Percentiles rank a stretch among this genome's conserved stretches.
Conservation (phyloP, 2,888 invertebrate genomes). For the Latrodectus hesperus region DNA sequence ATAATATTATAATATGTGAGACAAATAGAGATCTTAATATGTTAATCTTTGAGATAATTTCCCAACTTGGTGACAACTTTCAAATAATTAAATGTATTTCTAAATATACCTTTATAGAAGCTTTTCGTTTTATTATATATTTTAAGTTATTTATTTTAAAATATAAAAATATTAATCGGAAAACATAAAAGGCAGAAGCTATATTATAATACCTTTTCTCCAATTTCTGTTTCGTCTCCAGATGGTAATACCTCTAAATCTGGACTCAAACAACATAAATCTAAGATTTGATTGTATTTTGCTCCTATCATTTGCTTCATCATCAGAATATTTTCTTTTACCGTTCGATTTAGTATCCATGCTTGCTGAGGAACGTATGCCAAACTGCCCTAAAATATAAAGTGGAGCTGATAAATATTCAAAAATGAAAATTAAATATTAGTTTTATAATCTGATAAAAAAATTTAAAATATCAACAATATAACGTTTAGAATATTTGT, state of each 20-base stretch:
- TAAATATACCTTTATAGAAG: too few species aligned
- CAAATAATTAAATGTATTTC: too few species aligned
- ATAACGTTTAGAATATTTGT: too few species aligned
- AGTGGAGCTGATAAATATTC: too few species aligned
- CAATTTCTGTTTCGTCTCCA: slow-evolving; percentile 79
- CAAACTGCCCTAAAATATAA: slow-evolving; percentile 77
- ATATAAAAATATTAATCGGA: background rate
- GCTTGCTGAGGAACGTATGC: slow-evolving; percentile 96
- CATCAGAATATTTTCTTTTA: slow-evolving; percentile 94
- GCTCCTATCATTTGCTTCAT: slow-evolving; percentile 81
- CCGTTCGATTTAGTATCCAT: slow-evolving; percentile 97
- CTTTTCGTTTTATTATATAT: too few species aligned
- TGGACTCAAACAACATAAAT: slow-evolving; percentile 76
- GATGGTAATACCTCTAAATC: slow-evolving; percentile 78
- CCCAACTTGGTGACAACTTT: too few species aligned
- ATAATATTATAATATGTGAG: too few species aligned
- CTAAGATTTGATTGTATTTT: slow-evolving; percentile 73
- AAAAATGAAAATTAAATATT: too few species aligned
- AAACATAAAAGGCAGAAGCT: background rate
- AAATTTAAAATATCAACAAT: too few species aligned
- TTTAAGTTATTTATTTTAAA: background rate
- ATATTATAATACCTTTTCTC: slow-evolving; percentile 76
- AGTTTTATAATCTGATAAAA: too few species aligned
- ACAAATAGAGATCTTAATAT: too few species aligned
- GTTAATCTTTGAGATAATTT: too few species aligned